Base-by-base conservation (phyloP, 2,797 vertebrate species). In the Dromococcyx pavoninus region DNA sequence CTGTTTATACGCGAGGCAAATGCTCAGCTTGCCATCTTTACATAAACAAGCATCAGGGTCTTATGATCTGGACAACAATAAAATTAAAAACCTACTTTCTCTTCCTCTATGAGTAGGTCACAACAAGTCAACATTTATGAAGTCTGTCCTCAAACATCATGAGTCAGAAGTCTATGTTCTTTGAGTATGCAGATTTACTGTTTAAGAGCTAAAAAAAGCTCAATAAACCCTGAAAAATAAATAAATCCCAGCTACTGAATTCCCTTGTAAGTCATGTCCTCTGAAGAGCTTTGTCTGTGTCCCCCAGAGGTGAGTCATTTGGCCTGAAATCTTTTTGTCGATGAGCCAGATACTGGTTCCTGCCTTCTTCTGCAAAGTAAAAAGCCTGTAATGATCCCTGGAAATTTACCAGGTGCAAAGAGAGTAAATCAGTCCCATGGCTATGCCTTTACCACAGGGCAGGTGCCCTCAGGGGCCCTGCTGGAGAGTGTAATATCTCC, bases 281-380 rank as follows among this genome's bases (percentile, higher is more conserved):
- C 65, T 91, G 89, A 50, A 95, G 92, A 92, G 79, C 56, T 89
- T 48, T 89, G 58, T 88, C 91, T 93, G 85, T 79, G 76, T 94
- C 66, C 73, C 92, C 60, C 94, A 91, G 87, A 95, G 93, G 91
- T 94, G 95, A 96, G 89, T 95, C 89, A 89, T 88, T 93, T 96
- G 93, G 86, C 89, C 83, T 79, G 83, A 93, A 82, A 76, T 91
- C 64, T 91, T 85, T 73, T 60, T 93, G 95, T 91, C 78, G 44
- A 57, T 43, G 30, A 79, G 92, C 94, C 95, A 96, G 67, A 64
- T 84, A 62, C 58, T 60, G 24, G 44, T 79, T 89, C 88, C 71
- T 95, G 77, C 71, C 64, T 89, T 86, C 33, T 80, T 92, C 53
- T 21, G 51, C 35, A 87, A 41, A 64, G 13, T 46, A 77, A 80